These are phyloP conservation scores for Chionis minor DNA, from an alignment of 2,113 vertebrate genomes.

Conservation along the genomic window DNA sequence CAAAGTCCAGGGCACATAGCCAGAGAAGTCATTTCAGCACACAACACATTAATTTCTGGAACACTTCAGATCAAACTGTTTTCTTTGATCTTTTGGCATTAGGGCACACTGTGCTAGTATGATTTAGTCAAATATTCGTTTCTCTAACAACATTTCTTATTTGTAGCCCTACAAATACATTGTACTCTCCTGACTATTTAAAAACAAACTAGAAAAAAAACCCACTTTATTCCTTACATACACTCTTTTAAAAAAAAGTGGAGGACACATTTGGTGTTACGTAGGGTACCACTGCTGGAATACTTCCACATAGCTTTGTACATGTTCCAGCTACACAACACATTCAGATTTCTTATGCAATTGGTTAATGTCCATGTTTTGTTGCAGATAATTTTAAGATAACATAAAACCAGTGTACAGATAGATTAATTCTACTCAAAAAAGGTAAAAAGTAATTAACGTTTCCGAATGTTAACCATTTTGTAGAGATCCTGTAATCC, in stretches of 20 bases:
- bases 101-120: background rate
- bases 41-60: background rate
- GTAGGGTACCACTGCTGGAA: background rate
- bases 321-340: background rate
- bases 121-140: background rate
- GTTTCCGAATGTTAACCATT: background rate
- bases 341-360: background rate
- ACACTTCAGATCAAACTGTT: background rate
- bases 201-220: background rate
- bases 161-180: background rate
- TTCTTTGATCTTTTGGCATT: background rate
- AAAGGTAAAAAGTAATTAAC: constrained; percentile 5
- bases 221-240: background rate
- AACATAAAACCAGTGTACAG: background rate
- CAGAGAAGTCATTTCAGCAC: background rate
- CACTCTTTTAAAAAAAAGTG: background rate
- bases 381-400: background rate
- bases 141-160: background rate
- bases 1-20: background rate
- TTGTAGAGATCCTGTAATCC: background rate
- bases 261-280: background rate
- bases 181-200: background rate
- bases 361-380: background rate
- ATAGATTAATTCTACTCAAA: background rate
- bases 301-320: background rate